Evolutionary conservation across 2,888 invertebrate species (phyloP).

Genomic region (Mythimna loreyi): DNA sequence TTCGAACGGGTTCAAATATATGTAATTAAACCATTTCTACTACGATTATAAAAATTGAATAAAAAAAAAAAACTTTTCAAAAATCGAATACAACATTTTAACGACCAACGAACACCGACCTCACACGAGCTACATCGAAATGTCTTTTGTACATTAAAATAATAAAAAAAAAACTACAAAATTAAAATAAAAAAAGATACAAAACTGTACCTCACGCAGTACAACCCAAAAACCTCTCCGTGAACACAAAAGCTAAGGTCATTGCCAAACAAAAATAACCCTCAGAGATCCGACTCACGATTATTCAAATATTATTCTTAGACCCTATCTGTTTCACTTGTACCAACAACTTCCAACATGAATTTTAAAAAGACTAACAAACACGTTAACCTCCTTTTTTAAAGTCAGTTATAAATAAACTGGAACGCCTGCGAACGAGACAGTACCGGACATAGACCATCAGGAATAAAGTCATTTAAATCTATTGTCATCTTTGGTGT

Average conservation of each 20-base stretch:
- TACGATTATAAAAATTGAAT: not conserved
- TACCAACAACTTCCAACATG: slow-evolving; percentile 79
- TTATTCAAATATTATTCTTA: slow-evolving; percentile 77
- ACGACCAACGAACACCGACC: slow-evolving; percentile 14
- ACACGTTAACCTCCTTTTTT: slow-evolving; percentile 9
- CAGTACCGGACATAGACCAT: slow-evolving; percentile 81
- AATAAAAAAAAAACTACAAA: slow-evolving; percentile 5
- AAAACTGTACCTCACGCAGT: slow-evolving; percentile 40
- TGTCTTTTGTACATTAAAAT: slow-evolving; percentile 5
- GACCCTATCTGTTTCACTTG: slow-evolving; percentile 80
- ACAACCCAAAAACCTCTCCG: slow-evolving; percentile 49
- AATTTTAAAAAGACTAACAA: slow-evolving; percentile 62
- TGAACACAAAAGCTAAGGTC: slow-evolving; percentile 70
- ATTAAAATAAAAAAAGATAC: slow-evolving; percentile 23
- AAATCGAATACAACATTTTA: not conserved
- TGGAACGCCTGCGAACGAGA: slow-evolving; percentile 76
- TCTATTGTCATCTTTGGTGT: slow-evolving; percentile 86
- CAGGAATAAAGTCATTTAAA: slow-evolving; percentile 88
- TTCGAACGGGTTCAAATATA: not conserved
- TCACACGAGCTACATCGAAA: slow-evolving; percentile 33
- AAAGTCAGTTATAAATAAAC: slow-evolving; percentile 73
- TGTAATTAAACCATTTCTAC: not conserved
- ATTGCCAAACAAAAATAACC: slow-evolving; percentile 69
- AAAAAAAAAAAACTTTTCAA: not conserved
- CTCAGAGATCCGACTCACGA: slow-evolving; percentile 65